Percentiles rank a stretch among this genome's conserved stretches.
Evolutionary conservation across 2,113 vertebrate genomes (phyloP).

Genomic region (Epinephelus fuscoguttatus): DNA sequence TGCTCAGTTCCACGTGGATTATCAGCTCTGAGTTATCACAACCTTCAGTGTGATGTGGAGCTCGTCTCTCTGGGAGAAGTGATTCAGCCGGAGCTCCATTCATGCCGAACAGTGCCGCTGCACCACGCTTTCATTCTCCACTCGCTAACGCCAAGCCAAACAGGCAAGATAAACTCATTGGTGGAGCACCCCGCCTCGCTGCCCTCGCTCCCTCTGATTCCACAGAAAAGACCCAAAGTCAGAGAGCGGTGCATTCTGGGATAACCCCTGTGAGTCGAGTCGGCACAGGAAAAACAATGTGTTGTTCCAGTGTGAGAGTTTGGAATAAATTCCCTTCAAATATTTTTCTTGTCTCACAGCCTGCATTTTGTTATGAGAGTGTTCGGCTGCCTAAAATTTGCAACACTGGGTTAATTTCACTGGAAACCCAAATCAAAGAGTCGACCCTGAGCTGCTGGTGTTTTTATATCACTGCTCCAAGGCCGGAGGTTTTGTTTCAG

Average conservation of each 20-base stretch:
- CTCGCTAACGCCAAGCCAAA: conserved; percentile 76
- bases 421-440: neutral
- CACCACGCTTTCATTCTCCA: conserved; percentile 50
- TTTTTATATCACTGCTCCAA: neutral
- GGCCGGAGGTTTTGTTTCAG: neutral
- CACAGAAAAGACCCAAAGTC: conserved; percentile 31
- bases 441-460: neutral
- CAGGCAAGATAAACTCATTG: conserved; percentile 77
- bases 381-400: neutral
- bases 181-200: conserved; percentile 50
- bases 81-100: conserved; percentile 65
- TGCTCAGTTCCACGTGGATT: conserved; percentile 62
- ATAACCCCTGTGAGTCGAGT: conserved; percentile 54
- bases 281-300: conserved; percentile 68
- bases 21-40: conserved; percentile 61
- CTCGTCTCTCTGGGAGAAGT: conserved; percentile 57
- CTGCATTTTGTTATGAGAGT: neutral
- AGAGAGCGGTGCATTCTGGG: conserved; percentile 75
- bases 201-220: conserved; percentile 46
- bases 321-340: conserved; percentile 56
- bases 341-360: conserved; percentile 37
- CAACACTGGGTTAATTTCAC: neutral
- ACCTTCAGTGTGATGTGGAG: conserved; percentile 56
- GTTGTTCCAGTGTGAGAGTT: conserved; percentile 63
- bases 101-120: conserved; percentile 58